Conservation (phyloP, 2,888 invertebrate genomes). For the Mystacides longicornis region DNA sequence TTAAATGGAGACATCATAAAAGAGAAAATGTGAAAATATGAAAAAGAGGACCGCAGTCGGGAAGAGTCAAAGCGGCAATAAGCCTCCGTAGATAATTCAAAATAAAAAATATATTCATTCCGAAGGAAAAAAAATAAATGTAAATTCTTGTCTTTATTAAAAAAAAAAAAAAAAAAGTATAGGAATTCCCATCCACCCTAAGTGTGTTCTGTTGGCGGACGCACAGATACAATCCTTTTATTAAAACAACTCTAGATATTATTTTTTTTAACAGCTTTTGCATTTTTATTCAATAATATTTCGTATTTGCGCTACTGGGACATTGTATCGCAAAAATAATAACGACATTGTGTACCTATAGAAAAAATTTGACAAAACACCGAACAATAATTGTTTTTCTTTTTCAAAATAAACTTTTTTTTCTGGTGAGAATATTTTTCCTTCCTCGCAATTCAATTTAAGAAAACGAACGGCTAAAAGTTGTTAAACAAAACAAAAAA, state of each 20-base stretch:
- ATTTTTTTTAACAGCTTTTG: neutral
- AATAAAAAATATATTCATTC: conserved; percentile 6
- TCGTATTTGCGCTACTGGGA: neutral
- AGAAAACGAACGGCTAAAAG: too few relatives aligned
- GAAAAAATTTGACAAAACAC: too few relatives aligned
- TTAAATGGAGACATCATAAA: neutral
- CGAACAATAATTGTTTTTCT: too few relatives aligned
- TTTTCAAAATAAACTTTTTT: too few relatives aligned
- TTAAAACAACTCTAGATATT: neutral
- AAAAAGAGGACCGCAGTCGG: neutral
- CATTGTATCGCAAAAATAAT: neutral
- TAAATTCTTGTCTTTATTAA: conserved; percentile 7
- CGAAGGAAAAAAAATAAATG: conserved; percentile 4
- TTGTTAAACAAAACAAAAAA: too few relatives aligned
- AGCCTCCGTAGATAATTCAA: neutral
- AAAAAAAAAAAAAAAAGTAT: neutral
- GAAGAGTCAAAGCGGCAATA: conserved; percentile 4
- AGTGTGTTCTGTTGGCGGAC: neutral
- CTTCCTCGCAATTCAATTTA: too few relatives aligned
- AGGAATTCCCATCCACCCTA: too few relatives aligned
- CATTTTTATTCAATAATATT: conserved; percentile 1
- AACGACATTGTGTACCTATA: too few relatives aligned
- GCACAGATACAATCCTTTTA: neutral
- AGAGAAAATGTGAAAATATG: neutral
- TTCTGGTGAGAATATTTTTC: too few relatives aligned